These are phyloP conservation scores for Pelobates fuscus DNA, from an alignment of 2,113 vertebrate species.

Conservation along the genomic window DNA sequence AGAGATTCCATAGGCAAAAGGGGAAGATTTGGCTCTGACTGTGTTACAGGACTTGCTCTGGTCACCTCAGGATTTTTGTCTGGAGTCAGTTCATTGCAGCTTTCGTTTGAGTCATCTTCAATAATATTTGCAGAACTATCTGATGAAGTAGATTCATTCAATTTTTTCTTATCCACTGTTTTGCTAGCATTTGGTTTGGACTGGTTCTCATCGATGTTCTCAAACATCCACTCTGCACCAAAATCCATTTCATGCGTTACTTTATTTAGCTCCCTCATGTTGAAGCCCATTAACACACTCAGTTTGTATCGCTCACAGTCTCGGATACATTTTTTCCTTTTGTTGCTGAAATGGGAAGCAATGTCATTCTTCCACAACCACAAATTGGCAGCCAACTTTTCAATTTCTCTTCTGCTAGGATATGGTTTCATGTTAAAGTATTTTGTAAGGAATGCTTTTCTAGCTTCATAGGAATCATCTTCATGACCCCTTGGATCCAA, in stretches of 20 bases:
- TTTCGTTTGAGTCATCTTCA: slow-evolving; percentile 72
- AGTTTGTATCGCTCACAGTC: slow-evolving; percentile 84
- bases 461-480: slow-evolving; percentile 89
- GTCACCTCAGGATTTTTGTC: slow-evolving; percentile 61
- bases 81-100: slow-evolving; percentile 56
- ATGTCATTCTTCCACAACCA: slow-evolving; percentile 98
- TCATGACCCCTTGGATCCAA: slow-evolving; percentile 93
- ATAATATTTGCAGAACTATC: slow-evolving; percentile 72
- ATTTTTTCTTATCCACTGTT: slow-evolving; percentile 76
- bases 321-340: slow-evolving; percentile 84
- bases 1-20: slow-evolving; percentile 59
- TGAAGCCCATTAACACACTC: slow-evolving; percentile 88
- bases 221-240: slow-evolving; percentile 71
- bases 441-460: slow-evolving; percentile 90
- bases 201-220: slow-evolving; percentile 79
- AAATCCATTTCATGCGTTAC: slow-evolving; percentile 86
- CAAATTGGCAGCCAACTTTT: slow-evolving; percentile 88
- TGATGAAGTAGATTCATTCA: slow-evolving; percentile 73
- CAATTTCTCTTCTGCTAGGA: slow-evolving; percentile 86
- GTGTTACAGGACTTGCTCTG: slow-evolving; percentile 47
- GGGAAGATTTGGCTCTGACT: slow-evolving; percentile 61
- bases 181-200: slow-evolving; percentile 79
- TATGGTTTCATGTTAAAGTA: slow-evolving; percentile 93
- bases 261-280: slow-evolving; percentile 87
- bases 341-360: slow-evolving; percentile 88